Conservation (phyloP, 2,113 vertebrate species). For the Ginglymostoma cirratum region DNA sequence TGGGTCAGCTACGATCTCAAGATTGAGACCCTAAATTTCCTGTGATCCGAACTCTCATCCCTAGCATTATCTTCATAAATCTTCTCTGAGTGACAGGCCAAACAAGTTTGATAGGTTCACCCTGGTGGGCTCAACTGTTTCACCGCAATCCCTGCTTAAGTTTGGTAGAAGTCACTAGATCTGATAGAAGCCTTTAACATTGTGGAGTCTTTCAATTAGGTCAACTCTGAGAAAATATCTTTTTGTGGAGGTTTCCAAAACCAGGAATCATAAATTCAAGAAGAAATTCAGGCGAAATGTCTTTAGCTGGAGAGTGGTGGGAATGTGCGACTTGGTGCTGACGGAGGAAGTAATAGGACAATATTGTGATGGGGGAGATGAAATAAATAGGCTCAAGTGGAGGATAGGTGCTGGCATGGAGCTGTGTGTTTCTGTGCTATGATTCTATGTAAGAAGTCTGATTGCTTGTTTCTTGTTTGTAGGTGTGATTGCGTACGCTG, state of each 20-base stretch:
- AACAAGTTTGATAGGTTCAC: not conserved
- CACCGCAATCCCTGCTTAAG: not conserved
- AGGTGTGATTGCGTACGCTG: conserved; percentile 89
- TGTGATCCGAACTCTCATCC: not conserved
- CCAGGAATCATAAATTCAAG: not conserved
- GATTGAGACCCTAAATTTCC: too few relatives aligned
- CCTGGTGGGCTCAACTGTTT: not conserved
- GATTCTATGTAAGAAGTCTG: not conserved
- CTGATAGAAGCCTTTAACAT: not conserved
- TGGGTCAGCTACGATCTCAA: too few relatives aligned
- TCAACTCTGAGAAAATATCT: not conserved
- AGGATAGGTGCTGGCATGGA: not conserved
- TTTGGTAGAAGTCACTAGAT: not conserved
- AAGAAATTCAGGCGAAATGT: not conserved
- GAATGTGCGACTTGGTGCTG: not conserved
- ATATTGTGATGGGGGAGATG: not conserved
- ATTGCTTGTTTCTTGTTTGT: conserved; percentile 42
- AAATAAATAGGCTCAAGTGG: too few relatives aligned
- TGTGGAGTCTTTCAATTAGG: not conserved
- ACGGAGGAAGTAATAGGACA: not conserved
- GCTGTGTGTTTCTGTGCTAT: not conserved
- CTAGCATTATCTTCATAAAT: not conserved
- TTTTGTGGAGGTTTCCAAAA: not conserved
- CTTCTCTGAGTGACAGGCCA: not conserved
- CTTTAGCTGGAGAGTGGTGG: not conserved